Conservation (phyloP, 2,113 vertebrate genomes). For the Calidris pugnax region DNA sequence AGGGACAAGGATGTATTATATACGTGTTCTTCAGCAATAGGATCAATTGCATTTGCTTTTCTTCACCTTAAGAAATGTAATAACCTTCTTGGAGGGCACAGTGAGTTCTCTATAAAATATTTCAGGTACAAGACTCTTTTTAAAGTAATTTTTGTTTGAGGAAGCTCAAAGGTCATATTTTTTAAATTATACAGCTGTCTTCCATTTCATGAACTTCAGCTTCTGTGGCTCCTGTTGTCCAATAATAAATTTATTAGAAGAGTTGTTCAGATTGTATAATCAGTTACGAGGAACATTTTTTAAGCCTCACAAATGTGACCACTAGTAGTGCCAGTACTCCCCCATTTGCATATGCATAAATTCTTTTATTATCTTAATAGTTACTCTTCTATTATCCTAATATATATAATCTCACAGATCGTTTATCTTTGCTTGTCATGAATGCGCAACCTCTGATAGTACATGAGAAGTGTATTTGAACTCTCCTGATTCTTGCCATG, state of each 20-base stretch:
- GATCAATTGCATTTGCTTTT: neutral
- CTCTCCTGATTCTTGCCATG: constrained; percentile 73
- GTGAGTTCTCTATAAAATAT: neutral
- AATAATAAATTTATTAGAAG: neutral
- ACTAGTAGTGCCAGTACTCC: neutral
- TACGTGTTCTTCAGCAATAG: rapidly evolving
- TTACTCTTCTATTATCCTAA: neutral
- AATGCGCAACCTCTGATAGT: constrained; percentile 70
- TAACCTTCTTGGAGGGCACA: neutral
- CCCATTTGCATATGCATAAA: neutral
- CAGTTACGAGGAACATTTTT: neutral
- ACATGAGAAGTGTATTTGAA: constrained; percentile 64
- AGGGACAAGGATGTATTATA: neutral
- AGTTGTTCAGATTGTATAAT: neutral
- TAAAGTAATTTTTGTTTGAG: neutral
- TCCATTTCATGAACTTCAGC: neutral
- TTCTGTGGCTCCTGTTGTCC: neutral
- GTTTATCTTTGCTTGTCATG: neutral
- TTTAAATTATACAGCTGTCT: neutral
- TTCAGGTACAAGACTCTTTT: neutral
- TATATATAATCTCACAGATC: neutral
- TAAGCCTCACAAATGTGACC: neutral
- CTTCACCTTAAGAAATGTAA: neutral
- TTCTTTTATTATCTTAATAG: neutral
- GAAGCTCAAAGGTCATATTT: neutral